phyloP scores from a whole-genome alignment of 1,140 invertebrate genomes.

The Panonychus citri region DNA sequence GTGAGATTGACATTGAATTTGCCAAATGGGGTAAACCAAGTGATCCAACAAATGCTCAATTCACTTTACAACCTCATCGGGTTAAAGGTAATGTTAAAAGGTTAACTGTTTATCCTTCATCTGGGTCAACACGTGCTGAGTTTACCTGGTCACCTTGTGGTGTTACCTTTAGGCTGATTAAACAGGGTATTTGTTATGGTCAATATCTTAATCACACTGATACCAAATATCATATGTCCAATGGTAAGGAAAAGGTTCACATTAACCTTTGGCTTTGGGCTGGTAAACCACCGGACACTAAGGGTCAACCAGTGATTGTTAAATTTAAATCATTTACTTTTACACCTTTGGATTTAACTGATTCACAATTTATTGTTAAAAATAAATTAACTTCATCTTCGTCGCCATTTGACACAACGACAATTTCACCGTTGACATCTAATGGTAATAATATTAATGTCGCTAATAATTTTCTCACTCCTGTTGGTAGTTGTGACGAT shows the following conservation, averaged over 20 bases:
- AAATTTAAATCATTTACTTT: no score
- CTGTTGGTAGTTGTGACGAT: no score
- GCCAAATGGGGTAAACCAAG: not conserved
- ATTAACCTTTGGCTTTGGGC: not conserved
- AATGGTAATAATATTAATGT: no score
- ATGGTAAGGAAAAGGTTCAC: not conserved
- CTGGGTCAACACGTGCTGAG: not conserved
- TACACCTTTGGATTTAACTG: no score
- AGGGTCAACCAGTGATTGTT: no score
- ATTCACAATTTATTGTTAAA: no score
- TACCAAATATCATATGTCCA: not conserved
- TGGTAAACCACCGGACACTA: not conserved
- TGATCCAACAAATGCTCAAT: not conserved
- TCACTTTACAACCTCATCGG: not conserved
- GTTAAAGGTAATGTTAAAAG: not conserved
- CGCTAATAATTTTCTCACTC: no score
- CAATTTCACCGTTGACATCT: no score
- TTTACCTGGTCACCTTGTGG: not conserved
- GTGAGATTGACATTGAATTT: conserved; percentile 1
- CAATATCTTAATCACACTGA: not conserved
- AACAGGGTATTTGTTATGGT: not conserved
- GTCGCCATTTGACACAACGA: no score
- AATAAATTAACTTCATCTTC: no score
- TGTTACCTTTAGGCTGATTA: not conserved
- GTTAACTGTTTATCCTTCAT: not conserved